Evolutionary conservation across 2,113 vertebrate species (phyloP), one percentile per base, ranked within the genome.

Genomic region (Papio anubis): DNA sequence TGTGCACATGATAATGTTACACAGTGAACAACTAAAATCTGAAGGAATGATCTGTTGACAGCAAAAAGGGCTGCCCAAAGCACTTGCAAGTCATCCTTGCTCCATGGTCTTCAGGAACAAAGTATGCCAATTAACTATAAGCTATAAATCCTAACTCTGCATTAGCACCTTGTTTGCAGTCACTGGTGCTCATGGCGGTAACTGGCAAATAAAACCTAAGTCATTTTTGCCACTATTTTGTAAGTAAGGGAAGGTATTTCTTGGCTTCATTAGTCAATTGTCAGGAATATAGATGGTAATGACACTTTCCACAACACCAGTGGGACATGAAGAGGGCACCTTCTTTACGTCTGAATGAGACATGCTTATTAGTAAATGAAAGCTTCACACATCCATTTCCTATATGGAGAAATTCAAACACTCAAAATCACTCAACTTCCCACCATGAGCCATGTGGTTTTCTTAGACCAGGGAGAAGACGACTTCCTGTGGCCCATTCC

Each of bases 181-280:
- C 50, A 83, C 76, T 79, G 5, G 59, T 61, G 25, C 59, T 61
- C 27, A 61, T 61, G 25, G 59, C 25, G 27, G 25, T 61, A 61
- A 61, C 43, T 76, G 57, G 27, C 30, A 88, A 96, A 76, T 84
- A 82, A 86, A 95, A 85, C 61, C 78, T 43, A 97, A 78, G 70
- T 73, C 2, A 38, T 57, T 17, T 59, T 73, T 93, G n/a, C 11
- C 57, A 57, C 38, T 81, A 5, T 84, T n/a, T 61, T 61, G 66
- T 72, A 61, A 92, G 57, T 88, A 59, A 80, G 27, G 13, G 17
- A 73, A 80, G 75, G 35, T 73, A 32, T 23, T 59, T 59, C 48
- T 78, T n/a, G 10, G 17, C 57, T 83, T 94, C 80, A 57, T 70
- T 40, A 82, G 25, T 90, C 66, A 93, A 43, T 48, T 90, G 13